Conservation (phyloP, 2,888 invertebrate genomes). For the Heteromyza rotundicornis region DNA sequence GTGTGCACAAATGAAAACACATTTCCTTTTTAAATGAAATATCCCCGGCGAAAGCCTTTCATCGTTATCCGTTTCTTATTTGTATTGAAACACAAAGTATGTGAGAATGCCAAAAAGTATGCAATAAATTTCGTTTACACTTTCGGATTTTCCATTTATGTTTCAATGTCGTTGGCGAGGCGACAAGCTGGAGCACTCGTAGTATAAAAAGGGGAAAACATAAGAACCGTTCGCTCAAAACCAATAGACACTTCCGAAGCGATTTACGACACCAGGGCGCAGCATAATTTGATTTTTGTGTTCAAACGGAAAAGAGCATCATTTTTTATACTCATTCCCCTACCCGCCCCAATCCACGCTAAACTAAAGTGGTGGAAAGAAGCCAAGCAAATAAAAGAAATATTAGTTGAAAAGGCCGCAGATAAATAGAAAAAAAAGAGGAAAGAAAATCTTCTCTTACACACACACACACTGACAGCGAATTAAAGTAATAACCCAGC, state of each 20-base stretch:
- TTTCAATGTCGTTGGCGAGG: background rate
- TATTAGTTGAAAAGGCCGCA: background rate
- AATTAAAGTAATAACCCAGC: constrained; percentile 11
- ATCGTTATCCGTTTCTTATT: too few relatives aligned
- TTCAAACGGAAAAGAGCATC: background rate
- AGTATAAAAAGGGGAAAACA: background rate
- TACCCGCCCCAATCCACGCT: too few relatives aligned
- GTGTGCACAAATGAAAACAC: too few relatives aligned
- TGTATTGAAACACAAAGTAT: too few relatives aligned
- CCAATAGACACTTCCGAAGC: constrained; percentile 42
- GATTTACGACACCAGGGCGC: constrained; percentile 46
- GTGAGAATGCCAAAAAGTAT: too few relatives aligned
- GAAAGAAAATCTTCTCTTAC: background rate
- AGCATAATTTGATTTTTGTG: constrained; percentile 42
- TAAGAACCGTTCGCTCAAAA: too few relatives aligned
- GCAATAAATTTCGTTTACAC: constrained; percentile 4
- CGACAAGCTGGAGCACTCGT: background rate
- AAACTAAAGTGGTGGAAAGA: too few relatives aligned
- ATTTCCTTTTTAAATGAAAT: too few relatives aligned
- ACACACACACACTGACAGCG: constrained; percentile 29
- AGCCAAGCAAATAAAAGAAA: too few relatives aligned
- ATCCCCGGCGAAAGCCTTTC: too few relatives aligned
- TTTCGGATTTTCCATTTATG: background rate
- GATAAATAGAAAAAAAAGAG: background rate
- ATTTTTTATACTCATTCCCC: background rate